Evolutionary conservation across 2,113 vertebrate genomes (phyloP), one percentile per base, ranked within the genome.

Genomic region (Ammospiza nelsoni): DNA sequence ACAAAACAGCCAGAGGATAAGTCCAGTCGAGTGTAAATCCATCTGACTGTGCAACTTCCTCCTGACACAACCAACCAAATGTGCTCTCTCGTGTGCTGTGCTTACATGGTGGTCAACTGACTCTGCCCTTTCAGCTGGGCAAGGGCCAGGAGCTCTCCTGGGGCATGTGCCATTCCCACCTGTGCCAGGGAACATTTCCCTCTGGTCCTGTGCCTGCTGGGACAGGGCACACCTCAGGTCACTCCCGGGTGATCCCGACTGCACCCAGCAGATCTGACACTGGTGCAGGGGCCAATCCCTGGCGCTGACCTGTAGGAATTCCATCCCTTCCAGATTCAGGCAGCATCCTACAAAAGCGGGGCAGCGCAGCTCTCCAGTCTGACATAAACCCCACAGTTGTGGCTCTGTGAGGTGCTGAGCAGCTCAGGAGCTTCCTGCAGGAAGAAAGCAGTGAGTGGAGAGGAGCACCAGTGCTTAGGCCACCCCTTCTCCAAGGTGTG

Each of bases 301-400:
- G 44, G 46, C 63, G 2, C 23, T 63, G 59, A 31, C 25, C 24
- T 6, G 1, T 3, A 55, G 61, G 33, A 72, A 52, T 29, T 43
- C 37, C 35, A 69, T 49, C 12, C 22, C 9, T 25, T 58, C 52
- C 69, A 33, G 31, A 49, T 25, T 48, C 75, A 63, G 66, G 12
- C n/a, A n/a, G 28, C 52, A 41, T 33, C 58, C 28, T 48, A 12
- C 2, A 3, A 1, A 3, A 1, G 2, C 41, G 49, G n/a, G 54
- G 2, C 2, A 43, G 41, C 66, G 16, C 20, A 41, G 35, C 63
- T 51, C 75, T 43, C 51, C 4, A 4, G 29, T 23, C 15, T 43
- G 81, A 48, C n/a, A 37, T 5, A 18, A 54, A 61, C 8, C 15
- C 19, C 61, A 27, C 2, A 5, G 1, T 4, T 24, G 9, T 0